Evolutionary conservation across 2,888 invertebrate species (phyloP).

Genomic region (Carabus problematicus): DNA sequence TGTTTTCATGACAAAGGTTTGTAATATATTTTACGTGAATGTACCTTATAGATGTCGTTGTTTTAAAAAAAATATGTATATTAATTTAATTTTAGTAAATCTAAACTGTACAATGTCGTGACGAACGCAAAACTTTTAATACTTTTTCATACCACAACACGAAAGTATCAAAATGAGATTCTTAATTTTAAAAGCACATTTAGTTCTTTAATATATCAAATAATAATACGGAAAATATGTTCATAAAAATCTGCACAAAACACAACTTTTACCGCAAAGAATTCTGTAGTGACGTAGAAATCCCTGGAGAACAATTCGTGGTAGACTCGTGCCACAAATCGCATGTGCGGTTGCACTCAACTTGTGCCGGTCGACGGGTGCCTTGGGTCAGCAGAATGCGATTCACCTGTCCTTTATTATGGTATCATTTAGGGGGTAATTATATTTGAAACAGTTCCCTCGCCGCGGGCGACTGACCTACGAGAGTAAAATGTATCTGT

Average conservation of each 20-base stretch:
- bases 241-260: conserved; percentile 20
- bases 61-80: no score
- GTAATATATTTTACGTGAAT: no score
- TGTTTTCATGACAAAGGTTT: no score
- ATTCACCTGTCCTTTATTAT: conserved; percentile 33
- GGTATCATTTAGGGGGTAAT: conserved; percentile 33
- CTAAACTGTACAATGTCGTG: no score
- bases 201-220: conserved; percentile 2
- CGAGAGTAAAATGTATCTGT: background rate
- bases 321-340: conserved; percentile 8
- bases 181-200: conserved; percentile 16
- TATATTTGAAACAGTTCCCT: conserved; percentile 15
- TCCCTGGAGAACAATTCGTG: background rate
- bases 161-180: background rate
- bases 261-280: conserved; percentile 10
- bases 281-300: no score
- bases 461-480: background rate
- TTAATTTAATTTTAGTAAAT: no score
- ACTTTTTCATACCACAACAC: no score
- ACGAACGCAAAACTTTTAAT: no score
- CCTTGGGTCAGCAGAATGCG: background rate
- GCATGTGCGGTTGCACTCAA: background rate
- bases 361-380: no score
- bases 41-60: no score
- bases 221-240: no score